Evolutionary conservation across 2,113 vertebrate genomes (phyloP).

Genomic region (Bungarus multicinctus): DNA sequence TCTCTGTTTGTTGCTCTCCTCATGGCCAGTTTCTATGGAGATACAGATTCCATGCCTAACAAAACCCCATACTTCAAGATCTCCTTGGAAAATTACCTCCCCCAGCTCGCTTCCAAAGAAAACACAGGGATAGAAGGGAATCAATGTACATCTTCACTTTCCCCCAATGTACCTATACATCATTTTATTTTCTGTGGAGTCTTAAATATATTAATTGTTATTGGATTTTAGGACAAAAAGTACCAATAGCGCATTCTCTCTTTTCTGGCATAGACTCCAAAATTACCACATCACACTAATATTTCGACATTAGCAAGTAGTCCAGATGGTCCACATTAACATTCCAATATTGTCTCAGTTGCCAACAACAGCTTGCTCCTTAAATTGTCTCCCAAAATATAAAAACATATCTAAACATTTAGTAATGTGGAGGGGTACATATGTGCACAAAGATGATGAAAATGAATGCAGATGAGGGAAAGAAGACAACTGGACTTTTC

Average conservation of each 20-base stretch:
- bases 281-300: constrained; percentile 48
- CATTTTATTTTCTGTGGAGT: neutral
- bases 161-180: neutral
- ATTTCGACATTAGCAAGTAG: constrained; percentile 49
- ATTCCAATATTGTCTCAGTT: constrained; percentile 51
- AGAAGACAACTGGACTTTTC: neutral
- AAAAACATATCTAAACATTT: constrained; percentile 32
- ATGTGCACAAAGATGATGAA: neutral
- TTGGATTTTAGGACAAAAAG: constrained; percentile 15
- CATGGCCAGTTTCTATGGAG: constrained; percentile 62
- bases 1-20: constrained; percentile 69
- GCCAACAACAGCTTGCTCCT: constrained; percentile 32
- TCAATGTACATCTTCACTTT: neutral
- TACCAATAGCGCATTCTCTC: neutral
- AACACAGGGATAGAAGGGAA: neutral
- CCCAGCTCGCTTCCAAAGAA: constrained; percentile 12
- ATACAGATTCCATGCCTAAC: constrained; percentile 69
- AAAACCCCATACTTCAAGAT: constrained; percentile 62
- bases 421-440: neutral
- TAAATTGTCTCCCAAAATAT: constrained; percentile 41
- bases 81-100: constrained; percentile 57
- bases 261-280: constrained; percentile 19
- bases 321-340: constrained; percentile 68
- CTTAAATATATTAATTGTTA: constrained; percentile 13
- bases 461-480: neutral